These are phyloP conservation scores for Brachypteracias leptosomus DNA, from an alignment of 2,113 vertebrate genomes.

Conservation along the genomic window DNA sequence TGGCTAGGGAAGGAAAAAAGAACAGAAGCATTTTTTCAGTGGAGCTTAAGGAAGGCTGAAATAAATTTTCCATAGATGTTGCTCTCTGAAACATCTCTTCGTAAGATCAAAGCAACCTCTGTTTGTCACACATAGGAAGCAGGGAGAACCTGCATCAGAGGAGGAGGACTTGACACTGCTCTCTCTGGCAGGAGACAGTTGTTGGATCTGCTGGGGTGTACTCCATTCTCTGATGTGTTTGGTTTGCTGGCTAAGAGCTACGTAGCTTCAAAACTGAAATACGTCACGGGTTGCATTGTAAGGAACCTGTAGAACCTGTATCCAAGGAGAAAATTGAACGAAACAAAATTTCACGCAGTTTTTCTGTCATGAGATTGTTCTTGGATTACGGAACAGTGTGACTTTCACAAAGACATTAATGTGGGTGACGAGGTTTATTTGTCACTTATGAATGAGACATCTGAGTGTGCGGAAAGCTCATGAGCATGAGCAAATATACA, in stretches of 20 bases:
- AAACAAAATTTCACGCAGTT: fast-evolving
- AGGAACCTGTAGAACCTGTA: neutral
- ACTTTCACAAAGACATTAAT: neutral
- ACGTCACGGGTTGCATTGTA: neutral
- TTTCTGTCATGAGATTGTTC: fast-evolving
- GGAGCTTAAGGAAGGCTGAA: neutral
- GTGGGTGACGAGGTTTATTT: neutral
- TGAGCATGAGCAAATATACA: neutral
- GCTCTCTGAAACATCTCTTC: neutral
- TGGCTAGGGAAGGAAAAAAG: neutral
- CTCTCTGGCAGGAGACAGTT: neutral
- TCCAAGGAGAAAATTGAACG: neutral
- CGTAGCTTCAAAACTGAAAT: neutral
- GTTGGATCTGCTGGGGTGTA: neutral
- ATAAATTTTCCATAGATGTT: neutral
- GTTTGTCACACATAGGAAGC: neutral
- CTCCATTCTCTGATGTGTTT: neutral
- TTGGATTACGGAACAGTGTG: neutral
- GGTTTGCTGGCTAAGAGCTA: neutral
- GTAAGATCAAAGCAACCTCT: neutral
- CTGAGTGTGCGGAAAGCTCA: neutral
- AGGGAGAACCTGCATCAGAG: neutral
- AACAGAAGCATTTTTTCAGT: neutral
- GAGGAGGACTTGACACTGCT: neutral
- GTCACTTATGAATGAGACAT: neutral